Evolutionary conservation across 2,113 vertebrate species (phyloP).

Genomic region (Brienomyrus brachyistius): DNA sequence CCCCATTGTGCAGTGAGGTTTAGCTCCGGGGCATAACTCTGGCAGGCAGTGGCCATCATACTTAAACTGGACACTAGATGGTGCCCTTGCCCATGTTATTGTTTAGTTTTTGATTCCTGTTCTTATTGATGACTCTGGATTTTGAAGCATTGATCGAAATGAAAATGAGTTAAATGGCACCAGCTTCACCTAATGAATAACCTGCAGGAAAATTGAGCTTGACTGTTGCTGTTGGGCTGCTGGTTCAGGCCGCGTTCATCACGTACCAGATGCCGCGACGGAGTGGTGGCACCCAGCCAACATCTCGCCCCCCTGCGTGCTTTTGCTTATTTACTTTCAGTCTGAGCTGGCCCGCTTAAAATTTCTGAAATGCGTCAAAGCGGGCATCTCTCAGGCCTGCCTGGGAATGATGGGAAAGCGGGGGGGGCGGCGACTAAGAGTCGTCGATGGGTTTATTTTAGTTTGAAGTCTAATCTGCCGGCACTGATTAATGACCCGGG

Average conservation of each 20-base stretch:
- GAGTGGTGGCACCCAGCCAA: neutral
- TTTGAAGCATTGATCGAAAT: neutral
- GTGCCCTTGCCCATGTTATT: neutral
- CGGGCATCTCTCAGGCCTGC: neutral
- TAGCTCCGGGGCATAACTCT: neutral
- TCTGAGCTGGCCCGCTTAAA: neutral
- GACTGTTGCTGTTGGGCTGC: neutral
- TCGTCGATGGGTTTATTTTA: constrained; percentile 54
- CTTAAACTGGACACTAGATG: neutral
- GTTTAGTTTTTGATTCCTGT: neutral
- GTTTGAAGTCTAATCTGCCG: constrained; percentile 61
- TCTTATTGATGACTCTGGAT: neutral
- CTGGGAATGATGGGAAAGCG: neutral
- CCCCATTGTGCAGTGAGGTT: constrained; percentile 2
- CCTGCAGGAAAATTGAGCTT: neutral
- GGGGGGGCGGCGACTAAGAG: constrained; percentile 15
- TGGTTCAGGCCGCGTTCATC: neutral
- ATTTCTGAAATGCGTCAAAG: neutral
- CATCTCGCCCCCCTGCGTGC: neutral
- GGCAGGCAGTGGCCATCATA: neutral
- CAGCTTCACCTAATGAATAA: neutral
- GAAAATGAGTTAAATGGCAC: neutral
- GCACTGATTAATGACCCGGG: constrained; percentile 65
- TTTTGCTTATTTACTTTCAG: neutral
- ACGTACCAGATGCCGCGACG: neutral